Evolutionary conservation across 92 coral and sea anemone genomes (phyloP).

Genomic region (Heliopora coerulea): DNA sequence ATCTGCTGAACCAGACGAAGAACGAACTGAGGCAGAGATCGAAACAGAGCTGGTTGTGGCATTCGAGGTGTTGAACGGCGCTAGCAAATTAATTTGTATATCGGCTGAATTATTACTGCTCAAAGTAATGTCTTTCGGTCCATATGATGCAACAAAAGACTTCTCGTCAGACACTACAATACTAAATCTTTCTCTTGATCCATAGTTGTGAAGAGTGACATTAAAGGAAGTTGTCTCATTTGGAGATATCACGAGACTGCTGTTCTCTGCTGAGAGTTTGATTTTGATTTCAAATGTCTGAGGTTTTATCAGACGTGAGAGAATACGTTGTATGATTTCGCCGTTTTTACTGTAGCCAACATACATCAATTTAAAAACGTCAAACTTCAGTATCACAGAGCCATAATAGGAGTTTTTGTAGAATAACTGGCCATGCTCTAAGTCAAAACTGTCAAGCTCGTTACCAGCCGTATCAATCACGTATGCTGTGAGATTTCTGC

Average conservation of each 20-base stretch:
- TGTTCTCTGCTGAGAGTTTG: slow-evolving; percentile 8
- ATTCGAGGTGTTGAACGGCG: too few species aligned
- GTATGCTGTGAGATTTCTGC: slow-evolving; percentile 34
- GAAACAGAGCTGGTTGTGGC: too few species aligned
- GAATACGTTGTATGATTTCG: slow-evolving; percentile 20
- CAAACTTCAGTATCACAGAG: slow-evolving; percentile 1
- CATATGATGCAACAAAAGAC: too few species aligned
- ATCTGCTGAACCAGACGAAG: too few species aligned
- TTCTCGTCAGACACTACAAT: too few species aligned
- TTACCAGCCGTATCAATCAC: slow-evolving; percentile 40
- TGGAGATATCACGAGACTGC: slow-evolving; percentile 7
- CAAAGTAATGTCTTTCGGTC: too few species aligned
- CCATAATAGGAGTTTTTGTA: slow-evolving; percentile 38
- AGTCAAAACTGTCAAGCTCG: slow-evolving; percentile 42
- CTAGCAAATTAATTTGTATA: too few species aligned
- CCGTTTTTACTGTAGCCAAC: slow-evolving; percentile 19
- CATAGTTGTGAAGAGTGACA: background rate
- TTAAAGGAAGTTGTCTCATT: slow-evolving; percentile 22
- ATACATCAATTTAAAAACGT: slow-evolving; percentile 19
- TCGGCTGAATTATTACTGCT: too few species aligned
- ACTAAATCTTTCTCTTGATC: too few species aligned
- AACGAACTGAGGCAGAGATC: too few species aligned
- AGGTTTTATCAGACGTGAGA: slow-evolving; percentile 22
- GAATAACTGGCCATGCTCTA: slow-evolving; percentile 48
- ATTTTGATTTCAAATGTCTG: slow-evolving; percentile 21